Evolutionary conservation across 2,113 vertebrate species (phyloP), one percentile per base, ranked within the genome.

Genomic region (Gobius niger): DNA sequence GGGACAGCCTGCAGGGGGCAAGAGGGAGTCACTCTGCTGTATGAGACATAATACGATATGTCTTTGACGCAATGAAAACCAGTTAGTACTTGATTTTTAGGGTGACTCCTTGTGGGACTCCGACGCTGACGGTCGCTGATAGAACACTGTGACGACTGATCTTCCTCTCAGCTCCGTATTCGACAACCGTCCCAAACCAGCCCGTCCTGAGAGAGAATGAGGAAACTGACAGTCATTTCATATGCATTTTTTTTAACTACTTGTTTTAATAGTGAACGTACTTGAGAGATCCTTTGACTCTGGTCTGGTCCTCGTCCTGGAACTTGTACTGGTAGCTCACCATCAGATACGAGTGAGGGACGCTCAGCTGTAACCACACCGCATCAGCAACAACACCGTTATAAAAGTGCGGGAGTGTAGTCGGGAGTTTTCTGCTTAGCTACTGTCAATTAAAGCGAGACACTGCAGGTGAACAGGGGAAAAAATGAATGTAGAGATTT

Each of bases 241-340:
- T 34, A 34, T 34, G 4, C 11, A 49, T 49, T 5, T 13, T 6
- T 49, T 49, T 49, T 13, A 4, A 13, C 13, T 3, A 6, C 47
- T 49, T 6, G 15, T 6, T 49, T 49, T 49, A 5, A 14, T 49
- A 14, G 2, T 49, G 13, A 7, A 81, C 90, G 82, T 93, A 99
- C 97, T 98, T 99, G 44, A 99, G 78, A 18, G 96, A 98, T 12
- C 96, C 97, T 89, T 98, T 99, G 75, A 99, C 90, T 59, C 95
- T 93, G 0, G 96, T 99, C 90, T 98, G 95, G 79, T 99, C 96
- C 3, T 99, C 97, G 50, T 99, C 97, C 88, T 99, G 96, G 88
- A 98, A 98, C 88, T 99, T 99, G 91, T 97, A 97, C 89, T 98
- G 96, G 64, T 96, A 98, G 84, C 96, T 99, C 93, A 98, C 92